Evolutionary conservation across 2,888 invertebrate genomes (phyloP).

Genomic region (Drosophila merina): DNA sequence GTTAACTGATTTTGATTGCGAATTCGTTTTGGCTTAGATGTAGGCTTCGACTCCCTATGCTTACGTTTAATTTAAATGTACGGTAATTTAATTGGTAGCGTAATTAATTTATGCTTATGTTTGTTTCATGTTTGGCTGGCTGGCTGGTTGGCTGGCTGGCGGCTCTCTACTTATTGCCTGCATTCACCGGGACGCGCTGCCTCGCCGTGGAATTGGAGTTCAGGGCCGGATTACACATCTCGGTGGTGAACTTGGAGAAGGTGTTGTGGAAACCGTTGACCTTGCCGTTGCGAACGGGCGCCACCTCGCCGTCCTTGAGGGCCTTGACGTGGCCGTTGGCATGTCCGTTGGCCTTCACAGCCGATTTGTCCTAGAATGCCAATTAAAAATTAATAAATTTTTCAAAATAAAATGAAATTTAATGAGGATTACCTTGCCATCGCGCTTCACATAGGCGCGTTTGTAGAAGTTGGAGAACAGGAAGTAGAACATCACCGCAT

Average conservation of each 20-base stretch:
- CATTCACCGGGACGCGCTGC: conserved; percentile 81
- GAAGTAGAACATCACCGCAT: conserved; percentile 96
- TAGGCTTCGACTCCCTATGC: conserved; percentile 75
- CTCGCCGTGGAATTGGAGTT: conserved; percentile 74
- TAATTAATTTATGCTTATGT: conserved; percentile 75
- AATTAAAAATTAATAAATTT: no score
- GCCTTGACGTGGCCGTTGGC: conserved; percentile 75
- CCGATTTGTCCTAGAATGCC: conserved; percentile 64
- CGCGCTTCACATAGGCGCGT: conserved; percentile 87
- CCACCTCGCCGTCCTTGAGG: conserved; percentile 57
- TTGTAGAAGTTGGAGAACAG: conserved; percentile 97
- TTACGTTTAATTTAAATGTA: conserved; percentile 71
- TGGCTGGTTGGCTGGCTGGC: conserved; percentile 52
- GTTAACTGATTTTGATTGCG: conserved; percentile 31
- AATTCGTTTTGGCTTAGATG: conserved; percentile 65
- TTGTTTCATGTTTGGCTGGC: conserved; percentile 70
- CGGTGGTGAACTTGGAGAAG: conserved; percentile 72
- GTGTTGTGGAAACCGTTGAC: conserved; percentile 73
- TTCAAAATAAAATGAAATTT: no score
- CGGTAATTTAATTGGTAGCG: conserved; percentile 65
- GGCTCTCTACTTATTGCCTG: conserved; percentile 70
- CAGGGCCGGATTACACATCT: conserved; percentile 69
- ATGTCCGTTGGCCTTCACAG: conserved; percentile 76
- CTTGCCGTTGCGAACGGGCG: conserved; percentile 59
- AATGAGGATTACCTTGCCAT: conserved; percentile 73